Evolutionary conservation across 1,140 invertebrate genomes (phyloP).

Genomic region (Steinernema khuongi): DNA sequence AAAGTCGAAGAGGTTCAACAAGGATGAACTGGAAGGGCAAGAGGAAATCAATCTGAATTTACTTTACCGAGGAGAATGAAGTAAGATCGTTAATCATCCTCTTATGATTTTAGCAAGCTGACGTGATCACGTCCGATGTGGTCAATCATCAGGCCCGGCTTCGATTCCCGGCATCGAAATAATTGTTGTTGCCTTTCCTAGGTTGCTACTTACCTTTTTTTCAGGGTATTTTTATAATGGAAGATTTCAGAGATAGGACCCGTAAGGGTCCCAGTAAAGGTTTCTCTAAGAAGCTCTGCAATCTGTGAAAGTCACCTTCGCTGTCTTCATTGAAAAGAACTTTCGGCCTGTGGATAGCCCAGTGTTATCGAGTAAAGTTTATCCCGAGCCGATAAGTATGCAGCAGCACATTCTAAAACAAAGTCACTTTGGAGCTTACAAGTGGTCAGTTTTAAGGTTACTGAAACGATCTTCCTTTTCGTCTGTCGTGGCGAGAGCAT

Average conservation of each 20-base stretch:
- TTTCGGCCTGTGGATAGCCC: background rate
- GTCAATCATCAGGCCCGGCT: background rate
- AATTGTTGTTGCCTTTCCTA: background rate
- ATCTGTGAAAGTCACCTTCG: background rate
- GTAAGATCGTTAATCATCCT: no score
- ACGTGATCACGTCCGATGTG: background rate
- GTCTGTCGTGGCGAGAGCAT: no score
- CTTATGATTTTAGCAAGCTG: background rate
- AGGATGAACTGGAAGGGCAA: background rate
- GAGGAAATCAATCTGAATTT: background rate
- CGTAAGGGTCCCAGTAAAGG: background rate
- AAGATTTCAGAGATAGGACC: background rate
- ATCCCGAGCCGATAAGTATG: background rate
- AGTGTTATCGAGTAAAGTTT: background rate
- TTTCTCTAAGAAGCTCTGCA: background rate
- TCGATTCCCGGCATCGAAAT: background rate
- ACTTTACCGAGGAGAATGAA: background rate
- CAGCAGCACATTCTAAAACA: no score
- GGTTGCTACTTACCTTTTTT: background rate
- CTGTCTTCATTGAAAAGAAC: background rate
- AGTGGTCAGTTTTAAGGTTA: no score
- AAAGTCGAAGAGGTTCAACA: background rate
- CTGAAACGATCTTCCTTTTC: no score
- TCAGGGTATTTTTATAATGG: background rate
- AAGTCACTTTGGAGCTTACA: no score